Conservation (phyloP, 2,797 vertebrate species). For the Phalloptychus januarius region DNA sequence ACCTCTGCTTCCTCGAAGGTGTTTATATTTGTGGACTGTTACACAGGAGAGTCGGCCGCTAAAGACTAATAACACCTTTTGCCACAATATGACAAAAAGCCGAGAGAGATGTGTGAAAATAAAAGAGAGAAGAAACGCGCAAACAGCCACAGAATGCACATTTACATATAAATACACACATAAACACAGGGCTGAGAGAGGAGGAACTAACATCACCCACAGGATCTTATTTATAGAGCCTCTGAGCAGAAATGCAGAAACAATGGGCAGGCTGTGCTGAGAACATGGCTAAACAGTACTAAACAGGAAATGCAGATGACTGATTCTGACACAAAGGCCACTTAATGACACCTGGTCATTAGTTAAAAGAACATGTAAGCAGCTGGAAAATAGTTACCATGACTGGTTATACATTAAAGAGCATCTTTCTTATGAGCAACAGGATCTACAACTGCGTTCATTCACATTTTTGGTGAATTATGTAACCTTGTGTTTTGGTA, state of each 20-base stretch:
- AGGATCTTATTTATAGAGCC: conserved; percentile 75
- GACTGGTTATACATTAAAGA: not conserved
- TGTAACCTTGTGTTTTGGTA: not conserved
- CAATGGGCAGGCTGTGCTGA: conserved; percentile 53
- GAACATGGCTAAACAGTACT: conserved; percentile 45
- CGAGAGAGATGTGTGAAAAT: conserved; percentile 9
- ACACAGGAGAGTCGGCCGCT: conserved; percentile 25
- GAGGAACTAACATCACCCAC: conserved; percentile 70
- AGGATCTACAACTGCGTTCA: not conserved
- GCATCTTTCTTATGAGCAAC: not conserved
- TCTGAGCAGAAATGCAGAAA: conserved; percentile 58
- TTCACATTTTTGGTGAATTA: not conserved
- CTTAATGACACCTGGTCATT: conserved; percentile 54
- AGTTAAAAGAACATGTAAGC: conserved; percentile 37
- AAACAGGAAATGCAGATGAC: conserved; percentile 65
- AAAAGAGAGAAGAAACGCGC: conserved; percentile 8
- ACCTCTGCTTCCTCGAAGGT: conserved; percentile 37
- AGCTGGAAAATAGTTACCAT: conserved; percentile 4
- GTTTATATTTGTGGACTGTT: conserved; percentile 41
- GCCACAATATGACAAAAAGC: conserved; percentile 21
- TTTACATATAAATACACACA: conserved; percentile 64
- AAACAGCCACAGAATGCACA: conserved; percentile 33
- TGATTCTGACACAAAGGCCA: conserved; percentile 44
- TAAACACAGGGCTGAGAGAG: conserved; percentile 57
- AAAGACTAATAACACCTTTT: conserved; percentile 23